Evolutionary conservation across 2,888 invertebrate species (phyloP).

Genomic region (Chaitophorus viminalis): DNA sequence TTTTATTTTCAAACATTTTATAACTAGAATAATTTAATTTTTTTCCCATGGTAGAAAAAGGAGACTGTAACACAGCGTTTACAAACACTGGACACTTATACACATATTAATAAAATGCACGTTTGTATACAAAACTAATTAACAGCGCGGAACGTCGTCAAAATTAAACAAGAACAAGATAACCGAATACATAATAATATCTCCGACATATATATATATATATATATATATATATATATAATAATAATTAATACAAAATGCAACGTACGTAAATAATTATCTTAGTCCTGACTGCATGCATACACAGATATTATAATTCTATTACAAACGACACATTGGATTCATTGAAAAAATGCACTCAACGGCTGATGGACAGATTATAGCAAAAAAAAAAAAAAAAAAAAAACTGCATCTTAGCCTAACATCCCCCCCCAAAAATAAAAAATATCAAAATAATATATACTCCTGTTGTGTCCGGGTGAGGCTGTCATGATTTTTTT

Average conservation of each 20-base stretch:
- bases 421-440: conserved; percentile 46
- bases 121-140: conserved; percentile 62
- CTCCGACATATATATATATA: not conserved
- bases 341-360: conserved; percentile 51
- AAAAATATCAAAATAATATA: conserved; percentile 59
- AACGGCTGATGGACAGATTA: conserved; percentile 62
- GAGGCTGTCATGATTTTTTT: conserved; percentile 59
- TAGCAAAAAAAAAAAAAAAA: conserved; percentile 58
- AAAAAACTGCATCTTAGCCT: conserved; percentile 51
- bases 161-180: conserved; percentile 62
- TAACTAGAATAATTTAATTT: conserved; percentile 66
- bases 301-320: conserved; percentile 57
- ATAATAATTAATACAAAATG: conserved; percentile 62
- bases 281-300: conserved; percentile 57
- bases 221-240: conserved; percentile 58
- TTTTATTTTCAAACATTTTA: conserved; percentile 52
- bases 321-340: conserved; percentile 56
- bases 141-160: conserved; percentile 59
- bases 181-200: conserved; percentile 61
- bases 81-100: conserved; percentile 58
- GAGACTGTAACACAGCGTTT: conserved; percentile 65
- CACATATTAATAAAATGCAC: conserved; percentile 62
- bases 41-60: conserved; percentile 66
- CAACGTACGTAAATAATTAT: conserved; percentile 61
- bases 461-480: conserved; percentile 60